Percentiles rank a stretch among this genome's conserved stretches.
phyloP scores from a whole-genome alignment of 1,140 invertebrate genomes.

The Temnothorax longispinosus region DNA sequence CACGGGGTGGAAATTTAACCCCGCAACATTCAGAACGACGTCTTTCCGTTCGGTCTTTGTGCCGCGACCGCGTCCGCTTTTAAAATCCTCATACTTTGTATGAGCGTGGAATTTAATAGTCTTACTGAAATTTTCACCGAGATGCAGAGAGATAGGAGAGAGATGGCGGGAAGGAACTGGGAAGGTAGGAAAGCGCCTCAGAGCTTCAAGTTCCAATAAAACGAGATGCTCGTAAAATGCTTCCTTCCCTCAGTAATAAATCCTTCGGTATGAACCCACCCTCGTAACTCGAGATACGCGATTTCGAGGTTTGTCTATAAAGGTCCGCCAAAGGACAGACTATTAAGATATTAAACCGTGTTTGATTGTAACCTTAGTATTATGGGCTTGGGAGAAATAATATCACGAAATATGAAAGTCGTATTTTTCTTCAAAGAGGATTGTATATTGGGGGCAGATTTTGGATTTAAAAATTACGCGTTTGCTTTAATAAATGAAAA shows the following conservation, averaged over 20 bases:
- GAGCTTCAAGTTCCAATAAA: slow-evolving; percentile 57
- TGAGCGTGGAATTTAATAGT: slow-evolving; percentile 42
- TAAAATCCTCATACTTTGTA: slow-evolving; percentile 50
- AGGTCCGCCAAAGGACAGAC: neutral
- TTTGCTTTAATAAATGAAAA: neutral
- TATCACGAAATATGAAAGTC: neutral
- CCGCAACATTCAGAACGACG: neutral
- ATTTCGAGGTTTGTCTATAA: slow-evolving; percentile 35
- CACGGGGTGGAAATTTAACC: neutral
- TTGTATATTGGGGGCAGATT: neutral
- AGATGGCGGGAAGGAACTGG: neutral
- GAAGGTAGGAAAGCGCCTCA: neutral
- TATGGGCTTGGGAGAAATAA: neutral
- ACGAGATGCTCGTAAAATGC: slow-evolving; percentile 50
- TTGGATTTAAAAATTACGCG: neutral
- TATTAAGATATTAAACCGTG: slow-evolving; percentile 40
- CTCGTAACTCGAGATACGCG: neutral
- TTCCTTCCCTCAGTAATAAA: slow-evolving; percentile 46
- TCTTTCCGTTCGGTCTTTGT: neutral
- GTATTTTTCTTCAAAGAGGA: neutral
- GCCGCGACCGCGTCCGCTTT: slow-evolving; percentile 7
- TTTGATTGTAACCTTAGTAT: slow-evolving; percentile 15
- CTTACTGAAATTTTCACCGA: slow-evolving; percentile 51
- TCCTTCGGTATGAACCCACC: slow-evolving; percentile 29
- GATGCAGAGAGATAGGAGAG: neutral